Percentiles rank a stretch among this genome's conserved stretches.
phyloP scores from a whole-genome alignment of 2,888 invertebrate species.

The Gastracanthus pulcherrimus region DNA sequence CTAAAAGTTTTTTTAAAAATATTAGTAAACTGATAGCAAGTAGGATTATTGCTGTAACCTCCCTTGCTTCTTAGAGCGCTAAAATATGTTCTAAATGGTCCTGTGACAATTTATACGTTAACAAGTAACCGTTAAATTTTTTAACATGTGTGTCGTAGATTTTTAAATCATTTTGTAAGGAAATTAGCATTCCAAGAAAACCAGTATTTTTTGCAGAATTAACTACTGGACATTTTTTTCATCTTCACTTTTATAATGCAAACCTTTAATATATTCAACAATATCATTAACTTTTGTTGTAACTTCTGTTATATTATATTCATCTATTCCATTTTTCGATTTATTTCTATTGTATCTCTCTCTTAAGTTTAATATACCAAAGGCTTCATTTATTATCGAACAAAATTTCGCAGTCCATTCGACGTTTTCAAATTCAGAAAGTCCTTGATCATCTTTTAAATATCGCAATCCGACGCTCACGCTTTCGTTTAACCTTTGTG shows the following conservation, averaged over 20 bases:
- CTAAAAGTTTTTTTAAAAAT: conserved; percentile 22
- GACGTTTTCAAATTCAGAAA: conserved; percentile 53
- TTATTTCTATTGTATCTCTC: conserved; percentile 53
- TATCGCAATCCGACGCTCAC: conserved; percentile 59
- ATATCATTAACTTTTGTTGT: conserved; percentile 24
- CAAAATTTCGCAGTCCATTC: conserved; percentile 61
- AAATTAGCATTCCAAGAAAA: conserved; percentile 59
- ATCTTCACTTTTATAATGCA: neutral
- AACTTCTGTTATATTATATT: conserved; percentile 36
- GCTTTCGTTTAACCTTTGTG: conserved; percentile 63
- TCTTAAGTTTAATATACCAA: conserved; percentile 64
- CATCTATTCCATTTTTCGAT: conserved; percentile 40
- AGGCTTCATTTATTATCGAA: conserved; percentile 60
- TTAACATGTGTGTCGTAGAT: conserved; percentile 50
- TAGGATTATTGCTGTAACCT: conserved; percentile 57
- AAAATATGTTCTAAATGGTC: conserved; percentile 58
- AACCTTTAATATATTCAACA: conserved; percentile 49
- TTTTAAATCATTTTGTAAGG: conserved; percentile 48
- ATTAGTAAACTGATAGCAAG: conserved; percentile 17
- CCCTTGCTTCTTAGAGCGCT: conserved; percentile 48
- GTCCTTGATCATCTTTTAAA: conserved; percentile 40
- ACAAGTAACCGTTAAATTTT: conserved; percentile 34
- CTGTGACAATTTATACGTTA: conserved; percentile 56
- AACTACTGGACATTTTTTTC: too few species aligned
- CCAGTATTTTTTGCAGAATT: conserved; percentile 59